A percentile compares a stretch with the other conserved stretches of the same genome.
These are phyloP conservation scores for Asteroscopus sphinx DNA, from an alignment of 2,888 invertebrate species.

Conservation along the genomic window DNA sequence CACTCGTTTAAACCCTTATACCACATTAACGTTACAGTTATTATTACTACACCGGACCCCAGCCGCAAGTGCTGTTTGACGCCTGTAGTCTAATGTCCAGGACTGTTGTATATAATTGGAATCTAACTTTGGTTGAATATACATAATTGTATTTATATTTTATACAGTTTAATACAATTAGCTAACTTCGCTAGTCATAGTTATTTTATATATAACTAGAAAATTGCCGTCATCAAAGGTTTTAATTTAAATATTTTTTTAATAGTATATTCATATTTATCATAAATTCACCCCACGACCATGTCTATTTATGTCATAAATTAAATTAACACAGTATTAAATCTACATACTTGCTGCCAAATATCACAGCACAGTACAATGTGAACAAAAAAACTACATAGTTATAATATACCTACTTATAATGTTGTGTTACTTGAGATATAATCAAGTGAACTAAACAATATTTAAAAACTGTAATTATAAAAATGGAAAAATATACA, in stretches of 20 bases:
- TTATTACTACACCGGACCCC: conserved; percentile 61
- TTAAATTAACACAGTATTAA: conserved; percentile 47
- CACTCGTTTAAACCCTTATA: conserved; percentile 86
- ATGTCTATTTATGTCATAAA: conserved; percentile 37
- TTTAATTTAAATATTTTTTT: conserved; percentile 44
- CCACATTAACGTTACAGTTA: conserved; percentile 73
- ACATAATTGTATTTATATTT: conserved; percentile 58
- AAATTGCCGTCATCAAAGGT: conserved; percentile 51
- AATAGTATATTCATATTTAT: conserved; percentile 34
- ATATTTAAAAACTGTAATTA: conserved; percentile 37
- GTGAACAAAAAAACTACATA: conserved; percentile 52
- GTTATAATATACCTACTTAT: conserved; percentile 48
- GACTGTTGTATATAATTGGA: conserved; percentile 72
- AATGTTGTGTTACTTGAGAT: conserved; percentile 44
- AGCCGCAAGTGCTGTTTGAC: conserved; percentile 31
- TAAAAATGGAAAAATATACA: conserved; percentile 54
- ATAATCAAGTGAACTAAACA: conserved; percentile 41
- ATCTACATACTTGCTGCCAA: conserved; percentile 53
- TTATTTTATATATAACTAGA: conserved; percentile 67
- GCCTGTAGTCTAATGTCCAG: conserved; percentile 59
- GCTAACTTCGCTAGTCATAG: conserved; percentile 74
- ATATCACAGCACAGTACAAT: conserved; percentile 56
- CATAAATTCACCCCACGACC: conserved; percentile 42
- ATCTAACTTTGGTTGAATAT: conserved; percentile 78
- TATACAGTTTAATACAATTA: conserved; percentile 65